Conservation (phyloP, 2,113 vertebrate species). For the Chaenocephalus aceratus region DNA sequence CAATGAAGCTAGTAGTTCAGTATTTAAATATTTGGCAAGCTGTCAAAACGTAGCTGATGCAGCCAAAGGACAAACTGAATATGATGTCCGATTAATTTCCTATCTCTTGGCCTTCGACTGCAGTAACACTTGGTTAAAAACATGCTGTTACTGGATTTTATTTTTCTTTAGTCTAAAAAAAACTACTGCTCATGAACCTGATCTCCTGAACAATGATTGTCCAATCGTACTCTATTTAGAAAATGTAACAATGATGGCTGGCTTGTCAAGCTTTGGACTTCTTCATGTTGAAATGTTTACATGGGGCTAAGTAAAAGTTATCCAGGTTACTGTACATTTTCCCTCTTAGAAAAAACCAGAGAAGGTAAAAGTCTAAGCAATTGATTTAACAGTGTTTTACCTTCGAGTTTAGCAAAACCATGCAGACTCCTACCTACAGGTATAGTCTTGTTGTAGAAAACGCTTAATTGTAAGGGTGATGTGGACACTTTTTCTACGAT, state of each 20-base stretch:
- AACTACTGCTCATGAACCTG: no score
- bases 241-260: background rate
- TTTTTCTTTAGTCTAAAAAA: no score
- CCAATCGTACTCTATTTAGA: background rate
- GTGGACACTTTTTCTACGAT: no score
- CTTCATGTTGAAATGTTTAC: background rate
- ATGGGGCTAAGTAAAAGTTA: no score
- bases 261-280: background rate
- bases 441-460: no score
- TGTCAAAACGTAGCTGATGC: conserved; percentile 2
- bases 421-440: no score
- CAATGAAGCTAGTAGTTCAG: background rate
- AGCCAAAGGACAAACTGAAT: background rate
- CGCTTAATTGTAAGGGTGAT: no score
- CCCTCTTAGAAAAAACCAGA: background rate
- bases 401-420: background rate
- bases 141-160: background rate
- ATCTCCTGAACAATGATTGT: no score
- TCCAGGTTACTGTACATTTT: background rate
- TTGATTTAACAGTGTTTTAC: background rate
- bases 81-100: background rate
- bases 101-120: background rate
- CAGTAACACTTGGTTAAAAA: background rate
- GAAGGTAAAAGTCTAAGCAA: background rate
- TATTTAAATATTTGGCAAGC: background rate